A percentile compares a stretch with the other conserved stretches of the same genome.
phyloP scores from a whole-genome alignment of 1,140 invertebrate species.

The Pollicipes pollicipes region DNA sequence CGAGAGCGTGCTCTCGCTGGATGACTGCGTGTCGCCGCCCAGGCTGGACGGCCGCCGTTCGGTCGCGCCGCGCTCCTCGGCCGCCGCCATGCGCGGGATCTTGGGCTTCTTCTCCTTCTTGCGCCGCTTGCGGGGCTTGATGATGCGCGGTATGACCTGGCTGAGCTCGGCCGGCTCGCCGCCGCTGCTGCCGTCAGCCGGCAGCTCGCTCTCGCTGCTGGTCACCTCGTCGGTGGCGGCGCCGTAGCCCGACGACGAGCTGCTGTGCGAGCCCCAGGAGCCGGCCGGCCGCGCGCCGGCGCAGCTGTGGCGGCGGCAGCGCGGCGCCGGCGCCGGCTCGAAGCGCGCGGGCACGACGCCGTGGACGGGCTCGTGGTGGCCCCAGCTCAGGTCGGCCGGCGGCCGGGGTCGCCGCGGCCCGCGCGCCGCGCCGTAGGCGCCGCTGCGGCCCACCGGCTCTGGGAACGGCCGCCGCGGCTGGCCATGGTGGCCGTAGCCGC shows the following conservation, averaged over 20 bases:
- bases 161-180: constrained; percentile 14
- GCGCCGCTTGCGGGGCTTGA: constrained; percentile 67
- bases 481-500: constrained; percentile 4
- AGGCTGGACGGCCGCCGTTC: constrained; percentile 6
- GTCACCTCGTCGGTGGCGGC: constrained; percentile 7
- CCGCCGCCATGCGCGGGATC: constrained; percentile 21
- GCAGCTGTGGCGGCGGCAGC: background rate
- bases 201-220: constrained; percentile 12
- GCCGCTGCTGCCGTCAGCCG: constrained; percentile 15
- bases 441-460: constrained; percentile 11
- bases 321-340: constrained; percentile 8
- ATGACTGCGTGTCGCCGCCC: no score
- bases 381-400: background rate
- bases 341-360: constrained; percentile 19
- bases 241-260: background rate
- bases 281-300: constrained; percentile 10
- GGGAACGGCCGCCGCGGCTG: constrained; percentile 12
- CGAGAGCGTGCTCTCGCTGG: no score
- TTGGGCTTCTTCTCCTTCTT: constrained; percentile 66
- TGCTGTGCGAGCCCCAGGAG: constrained; percentile 11
- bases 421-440: constrained; percentile 1
- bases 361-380: background rate
- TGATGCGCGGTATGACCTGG: constrained; percentile 48
- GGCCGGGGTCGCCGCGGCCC: constrained; percentile 4
- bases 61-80: background rate